Base-by-base conservation (phyloP, 1,140 invertebrate species). In the Xylocopa sonorina region DNA sequence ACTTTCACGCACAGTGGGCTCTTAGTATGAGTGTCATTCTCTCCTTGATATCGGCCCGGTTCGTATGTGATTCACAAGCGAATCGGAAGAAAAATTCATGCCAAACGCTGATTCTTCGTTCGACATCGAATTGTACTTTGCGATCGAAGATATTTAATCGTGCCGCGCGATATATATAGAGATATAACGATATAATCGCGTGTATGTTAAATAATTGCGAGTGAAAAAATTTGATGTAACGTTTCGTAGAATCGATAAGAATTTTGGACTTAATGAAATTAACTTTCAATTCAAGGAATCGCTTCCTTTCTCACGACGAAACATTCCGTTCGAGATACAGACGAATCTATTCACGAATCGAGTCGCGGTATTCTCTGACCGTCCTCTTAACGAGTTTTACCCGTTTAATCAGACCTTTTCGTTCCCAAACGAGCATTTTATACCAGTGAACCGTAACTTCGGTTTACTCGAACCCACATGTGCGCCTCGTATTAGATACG, bases 1-100 rank as follows among this genome's bases (percentile, higher is more conserved):
- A 89, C 87, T 89, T 90, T 89, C 87, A 90, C 89, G 78, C 86
- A 87, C 83, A 72, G 68, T 57, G 53, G 21, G 55, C 63, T 60
- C 18, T 51, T 66, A n/a, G 75, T 63, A 68, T 62, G 64, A 60
- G 34, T 32, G 51, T 81, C 75, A 58, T 78, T 58, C 58, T 24
- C 3, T 51, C 75, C 62, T 53, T 67, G 62, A 66, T 69, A 81
- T 48, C 41, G 62, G 24, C 3, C 53, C 43, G 53, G 64, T 69
- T 64, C 51, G 66, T 78, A 60, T 27, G 69, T 69, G 38, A 60
- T 78, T 46, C 69, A 74, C 66, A 51, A 41, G 24, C 24, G 7
- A 21, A 41, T 16, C 21, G 58, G 29, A 18, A 55, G 12, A 60
- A 58, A 43, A 46, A 32, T 29, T 21, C 16, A 32, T 16, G 38